A percentile compares a stretch with the other conserved stretches of the same genome.
phyloP scores from a whole-genome alignment of 2,888 invertebrate genomes.

The Caenorhabditis sp. region DNA sequence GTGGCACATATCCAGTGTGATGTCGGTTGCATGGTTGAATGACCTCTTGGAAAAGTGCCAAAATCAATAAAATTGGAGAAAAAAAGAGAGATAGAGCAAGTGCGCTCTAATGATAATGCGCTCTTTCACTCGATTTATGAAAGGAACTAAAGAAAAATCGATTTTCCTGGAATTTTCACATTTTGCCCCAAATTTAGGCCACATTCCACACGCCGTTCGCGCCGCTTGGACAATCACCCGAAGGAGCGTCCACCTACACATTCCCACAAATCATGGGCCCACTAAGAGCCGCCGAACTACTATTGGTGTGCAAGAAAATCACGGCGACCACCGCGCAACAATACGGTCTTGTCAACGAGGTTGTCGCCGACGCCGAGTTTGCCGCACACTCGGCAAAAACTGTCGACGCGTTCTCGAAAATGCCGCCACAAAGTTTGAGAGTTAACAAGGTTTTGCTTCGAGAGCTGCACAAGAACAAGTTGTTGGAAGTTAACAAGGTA shows the following conservation, averaged over 20 bases:
- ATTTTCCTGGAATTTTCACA: too few relatives aligned
- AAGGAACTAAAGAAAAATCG: too few relatives aligned
- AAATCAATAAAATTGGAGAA: too few relatives aligned
- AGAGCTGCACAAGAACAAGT: conserved; percentile 75
- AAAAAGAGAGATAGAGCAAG: too few relatives aligned
- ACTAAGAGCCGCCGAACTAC: conserved; percentile 77
- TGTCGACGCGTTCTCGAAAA: conserved; percentile 44
- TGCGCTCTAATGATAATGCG: too few relatives aligned
- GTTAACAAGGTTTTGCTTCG: conserved; percentile 80
- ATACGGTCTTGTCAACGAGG: conserved; percentile 81
- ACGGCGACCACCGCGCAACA: conserved; percentile 82
- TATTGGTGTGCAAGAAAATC: conserved; percentile 81
- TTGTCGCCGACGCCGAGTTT: conserved; percentile 76
- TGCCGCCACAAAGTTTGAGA: conserved; percentile 75
- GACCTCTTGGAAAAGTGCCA: too few relatives aligned
- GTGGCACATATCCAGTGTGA: too few relatives aligned
- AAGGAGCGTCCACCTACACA: conserved; percentile 86
- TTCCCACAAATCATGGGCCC: conserved; percentile 86
- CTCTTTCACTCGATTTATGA: too few relatives aligned
- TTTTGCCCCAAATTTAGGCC: conserved; percentile 79
- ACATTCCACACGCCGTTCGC: conserved; percentile 89
- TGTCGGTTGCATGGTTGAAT: too few relatives aligned
- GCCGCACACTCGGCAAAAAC: conserved; percentile 37
- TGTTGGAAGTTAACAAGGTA: conserved; percentile 71
- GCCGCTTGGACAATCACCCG: conserved; percentile 83